Evolutionary conservation across 2,113 vertebrate species (phyloP).

Genomic region (Colistium nudipinnis): DNA sequence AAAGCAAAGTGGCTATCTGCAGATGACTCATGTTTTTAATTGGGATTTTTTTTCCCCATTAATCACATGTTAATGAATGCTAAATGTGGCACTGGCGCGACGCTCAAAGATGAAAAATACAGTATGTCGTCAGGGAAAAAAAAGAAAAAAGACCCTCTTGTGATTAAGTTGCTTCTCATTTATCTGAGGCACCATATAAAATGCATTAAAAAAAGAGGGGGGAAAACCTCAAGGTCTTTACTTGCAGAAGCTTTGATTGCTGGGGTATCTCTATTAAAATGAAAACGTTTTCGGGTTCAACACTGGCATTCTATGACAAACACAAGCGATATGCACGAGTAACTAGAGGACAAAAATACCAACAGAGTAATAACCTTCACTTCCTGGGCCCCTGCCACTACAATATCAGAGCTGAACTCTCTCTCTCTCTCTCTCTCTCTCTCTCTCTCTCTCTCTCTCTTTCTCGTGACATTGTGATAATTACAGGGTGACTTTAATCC

Average conservation of each 20-base stretch:
- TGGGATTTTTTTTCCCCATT: slow-evolving; percentile 4
- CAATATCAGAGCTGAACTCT: slow-evolving; percentile 23
- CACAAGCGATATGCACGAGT: background rate
- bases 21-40: slow-evolving; percentile 16
- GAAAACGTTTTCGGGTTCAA: no score
- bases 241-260: background rate
- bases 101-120: background rate
- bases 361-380: background rate
- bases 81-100: background rate
- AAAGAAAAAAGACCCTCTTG: slow-evolving; percentile 8
- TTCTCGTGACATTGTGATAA: slow-evolving; percentile 2
- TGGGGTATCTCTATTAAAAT: background rate
- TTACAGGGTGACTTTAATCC: slow-evolving; percentile 52
- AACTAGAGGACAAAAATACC: background rate
- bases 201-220: background rate
- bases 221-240: no score
- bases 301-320: background rate
- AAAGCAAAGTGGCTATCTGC: background rate
- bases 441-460: slow-evolving; percentile 35
- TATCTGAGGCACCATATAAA: background rate
- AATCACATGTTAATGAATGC: slow-evolving; percentile 2
- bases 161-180: background rate
- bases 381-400: background rate
- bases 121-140: no score
- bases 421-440: slow-evolving; percentile 25